Evolutionary conservation across 64 coral and sea anemone genomes (phyloP).

Genomic region (Acropora yongei): DNA sequence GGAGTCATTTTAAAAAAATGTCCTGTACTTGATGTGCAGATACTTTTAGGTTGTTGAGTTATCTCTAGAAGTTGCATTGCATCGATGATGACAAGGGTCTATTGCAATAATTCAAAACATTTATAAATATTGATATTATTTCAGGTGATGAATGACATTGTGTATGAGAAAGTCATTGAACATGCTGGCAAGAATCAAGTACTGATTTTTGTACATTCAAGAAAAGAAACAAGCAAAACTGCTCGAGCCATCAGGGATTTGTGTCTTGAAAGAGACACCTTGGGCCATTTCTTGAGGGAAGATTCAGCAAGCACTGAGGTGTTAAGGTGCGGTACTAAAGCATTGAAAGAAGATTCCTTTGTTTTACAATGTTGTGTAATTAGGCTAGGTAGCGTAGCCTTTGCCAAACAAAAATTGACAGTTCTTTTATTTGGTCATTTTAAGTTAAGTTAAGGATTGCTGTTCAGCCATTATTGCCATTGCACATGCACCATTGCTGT

Average conservation of each 20-base stretch:
- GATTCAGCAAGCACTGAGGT: slow-evolving; percentile 99
- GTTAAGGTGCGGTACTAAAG: slow-evolving; percentile 58
- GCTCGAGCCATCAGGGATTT: slow-evolving; percentile 91
- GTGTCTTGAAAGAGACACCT: slow-evolving; percentile 93
- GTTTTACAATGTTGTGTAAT: background rate
- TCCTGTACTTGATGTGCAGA: no score
- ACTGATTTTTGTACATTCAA: slow-evolving; percentile 96
- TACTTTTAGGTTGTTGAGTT: no score
- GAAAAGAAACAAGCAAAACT: slow-evolving; percentile 97
- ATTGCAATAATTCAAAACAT: no score
- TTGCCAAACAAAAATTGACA: no score
- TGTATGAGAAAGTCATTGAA: slow-evolving; percentile 99
- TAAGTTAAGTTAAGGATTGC: no score
- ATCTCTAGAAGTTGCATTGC: no score
- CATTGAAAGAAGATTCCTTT: background rate
- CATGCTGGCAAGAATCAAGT: slow-evolving; percentile 99
- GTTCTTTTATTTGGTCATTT: no score
- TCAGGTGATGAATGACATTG: slow-evolving; percentile 97
- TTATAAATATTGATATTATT: background rate
- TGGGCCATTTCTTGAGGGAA: slow-evolving; percentile 95
- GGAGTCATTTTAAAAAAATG: no score
- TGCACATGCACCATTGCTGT: no score
- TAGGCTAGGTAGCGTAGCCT: no score
- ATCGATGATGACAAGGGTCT: no score
- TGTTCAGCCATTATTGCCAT: no score